These are phyloP conservation scores for Eleutherodactylus coqui DNA, from an alignment of 2,797 vertebrate species.

Conservation along the genomic window DNA sequence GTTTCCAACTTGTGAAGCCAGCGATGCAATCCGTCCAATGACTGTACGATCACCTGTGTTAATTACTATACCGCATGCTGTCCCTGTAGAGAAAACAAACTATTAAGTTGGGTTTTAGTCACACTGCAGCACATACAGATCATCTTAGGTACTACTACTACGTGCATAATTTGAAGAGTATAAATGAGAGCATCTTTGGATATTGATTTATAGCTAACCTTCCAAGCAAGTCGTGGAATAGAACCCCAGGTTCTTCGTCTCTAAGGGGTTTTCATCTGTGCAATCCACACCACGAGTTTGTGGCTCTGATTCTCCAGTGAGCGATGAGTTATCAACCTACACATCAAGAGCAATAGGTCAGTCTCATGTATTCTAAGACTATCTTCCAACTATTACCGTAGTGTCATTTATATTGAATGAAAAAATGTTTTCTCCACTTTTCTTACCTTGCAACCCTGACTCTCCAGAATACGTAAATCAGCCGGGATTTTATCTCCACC, in stretches of 20 bases:
- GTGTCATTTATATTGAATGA: background rate
- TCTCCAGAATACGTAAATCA: slow-evolving; percentile 74
- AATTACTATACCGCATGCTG: slow-evolving; percentile 79
- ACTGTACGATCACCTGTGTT: slow-evolving; percentile 78
- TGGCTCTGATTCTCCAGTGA: slow-evolving; percentile 81
- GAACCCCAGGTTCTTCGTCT: slow-evolving; percentile 80
- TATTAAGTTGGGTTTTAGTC: background rate
- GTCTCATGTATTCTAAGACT: background rate
- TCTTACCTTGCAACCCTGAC: slow-evolving; percentile 78
- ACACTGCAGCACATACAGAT: background rate
- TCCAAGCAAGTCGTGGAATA: slow-evolving; percentile 82
- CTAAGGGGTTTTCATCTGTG: slow-evolving; percentile 78
- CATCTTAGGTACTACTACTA: background rate
- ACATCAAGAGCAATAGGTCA: background rate
- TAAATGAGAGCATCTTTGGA: background rate
- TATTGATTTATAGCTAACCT: slow-evolving; percentile 68
- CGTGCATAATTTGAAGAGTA: background rate
- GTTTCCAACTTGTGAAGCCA: slow-evolving; percentile 75
- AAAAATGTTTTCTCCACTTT: background rate
- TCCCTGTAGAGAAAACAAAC: slow-evolving; percentile 67
- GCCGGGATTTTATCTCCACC: slow-evolving; percentile 82
- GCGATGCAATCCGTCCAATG: slow-evolving; percentile 79
- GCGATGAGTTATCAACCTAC: slow-evolving; percentile 82
- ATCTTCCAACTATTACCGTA: background rate
- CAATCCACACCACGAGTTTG: slow-evolving; percentile 77